A percentile compares a stretch with the other conserved stretches of the same genome.
These are phyloP conservation scores for Melanotaenia duboulayi DNA, from an alignment of 2,113 vertebrate species.

Conservation along the genomic window DNA sequence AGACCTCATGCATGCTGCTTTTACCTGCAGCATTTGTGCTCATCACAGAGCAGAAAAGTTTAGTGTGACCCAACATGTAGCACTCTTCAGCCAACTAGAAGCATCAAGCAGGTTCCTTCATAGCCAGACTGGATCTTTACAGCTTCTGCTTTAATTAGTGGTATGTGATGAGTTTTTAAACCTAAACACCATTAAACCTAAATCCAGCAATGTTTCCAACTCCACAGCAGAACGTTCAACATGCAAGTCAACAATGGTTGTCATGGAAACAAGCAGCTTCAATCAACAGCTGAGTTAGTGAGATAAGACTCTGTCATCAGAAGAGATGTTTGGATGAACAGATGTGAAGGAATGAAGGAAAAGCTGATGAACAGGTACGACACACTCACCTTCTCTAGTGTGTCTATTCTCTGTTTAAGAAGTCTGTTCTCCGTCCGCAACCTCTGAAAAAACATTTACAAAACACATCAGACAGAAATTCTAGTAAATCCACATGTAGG, in stretches of 20 bases:
- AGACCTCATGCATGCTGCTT: constrained; percentile 67
- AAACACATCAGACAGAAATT: not conserved
- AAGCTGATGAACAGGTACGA: constrained; percentile 31
- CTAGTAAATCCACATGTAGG: not conserved
- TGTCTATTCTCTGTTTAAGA: constrained; percentile 98
- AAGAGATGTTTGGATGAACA: constrained; percentile 33
- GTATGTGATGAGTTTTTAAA: constrained; percentile 10
- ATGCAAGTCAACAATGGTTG: not conserved
- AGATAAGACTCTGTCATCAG: constrained; percentile 28
- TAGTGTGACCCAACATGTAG: constrained; percentile 57
- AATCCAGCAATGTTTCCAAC: constrained; percentile 12
- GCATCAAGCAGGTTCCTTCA: constrained; percentile 39
- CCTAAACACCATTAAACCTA: no score
- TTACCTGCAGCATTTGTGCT: constrained; percentile 9
- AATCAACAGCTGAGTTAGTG: constrained; percentile 66
- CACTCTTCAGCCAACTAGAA: constrained; percentile 28
- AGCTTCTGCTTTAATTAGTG: constrained; percentile 35
- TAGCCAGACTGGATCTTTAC: constrained; percentile 24
- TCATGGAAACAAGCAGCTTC: constrained; percentile 1
- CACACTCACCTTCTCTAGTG: constrained; percentile 95
- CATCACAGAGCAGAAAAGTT: not conserved
- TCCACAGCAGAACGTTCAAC: constrained; percentile 11
- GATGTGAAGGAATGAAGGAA: constrained; percentile 60
- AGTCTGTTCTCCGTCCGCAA: constrained; percentile 96
- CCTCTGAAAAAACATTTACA: constrained; percentile 82